Evolutionary conservation across 2,113 vertebrate genomes (phyloP).

Genomic region (Loxodonta africana): DNA sequence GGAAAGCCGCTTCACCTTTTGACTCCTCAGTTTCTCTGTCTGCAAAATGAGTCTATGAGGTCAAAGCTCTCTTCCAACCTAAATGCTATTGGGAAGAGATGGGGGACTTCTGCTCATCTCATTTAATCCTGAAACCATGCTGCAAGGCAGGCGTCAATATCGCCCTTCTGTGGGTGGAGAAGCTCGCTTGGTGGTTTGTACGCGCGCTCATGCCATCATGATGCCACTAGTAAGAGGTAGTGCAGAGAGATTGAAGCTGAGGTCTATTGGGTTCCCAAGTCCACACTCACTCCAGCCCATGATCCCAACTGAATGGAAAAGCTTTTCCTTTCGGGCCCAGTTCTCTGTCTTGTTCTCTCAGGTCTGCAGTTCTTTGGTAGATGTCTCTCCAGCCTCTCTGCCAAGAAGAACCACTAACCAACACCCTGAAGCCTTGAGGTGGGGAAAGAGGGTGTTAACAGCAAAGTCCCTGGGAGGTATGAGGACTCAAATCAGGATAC

Average conservation of each 20-base stretch:
- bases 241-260: not conserved
- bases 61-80: not conserved
- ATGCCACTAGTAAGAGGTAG: not conserved
- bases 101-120: not conserved
- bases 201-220: fast-evolving
- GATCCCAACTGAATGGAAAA: not conserved
- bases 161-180: not conserved
- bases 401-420: not conserved
- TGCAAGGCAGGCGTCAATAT: fast-evolving
- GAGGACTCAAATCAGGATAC: not conserved
- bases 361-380: not conserved
- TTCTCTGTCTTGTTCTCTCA: not conserved
- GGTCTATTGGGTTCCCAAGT: not conserved
- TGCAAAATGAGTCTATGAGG: not conserved
- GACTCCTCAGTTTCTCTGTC: not conserved
- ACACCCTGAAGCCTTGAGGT: not conserved
- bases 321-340: not conserved
- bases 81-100: not conserved
- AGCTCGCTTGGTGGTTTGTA: not conserved
- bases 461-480: not conserved
- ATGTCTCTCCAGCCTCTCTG: not conserved
- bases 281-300: not conserved
- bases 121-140: not conserved
- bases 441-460: too few relatives aligned
- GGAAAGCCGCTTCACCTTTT: too few relatives aligned